Base-by-base conservation (phyloP, 2,113 vertebrate genomes). In the Procavia capensis region DNA sequence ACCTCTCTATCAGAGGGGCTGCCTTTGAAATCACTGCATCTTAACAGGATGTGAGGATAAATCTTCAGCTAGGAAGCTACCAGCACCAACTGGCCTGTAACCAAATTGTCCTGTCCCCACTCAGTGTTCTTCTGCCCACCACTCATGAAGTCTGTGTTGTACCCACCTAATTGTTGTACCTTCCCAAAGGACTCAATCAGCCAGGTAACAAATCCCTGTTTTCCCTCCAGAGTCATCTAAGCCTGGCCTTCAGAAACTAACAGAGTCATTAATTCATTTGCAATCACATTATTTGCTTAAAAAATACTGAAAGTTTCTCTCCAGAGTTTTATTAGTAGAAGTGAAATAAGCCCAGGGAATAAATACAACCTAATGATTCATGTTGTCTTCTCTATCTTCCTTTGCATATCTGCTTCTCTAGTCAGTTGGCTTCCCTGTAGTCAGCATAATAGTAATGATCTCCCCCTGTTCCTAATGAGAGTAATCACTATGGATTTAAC, bases 221-320 rank as follows among this genome's bases (percentile, higher is more conserved):
- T 31, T 39, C 8, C 61, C 6, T 29, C 25, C 78, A 72, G 19
- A 14, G 19, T 41, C 61, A 68, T 66, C 50, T 74, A 54, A 82
- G 24, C 5, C 43, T 82, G 22, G 13, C 31, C 25, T 82, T 47
- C 57, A 79, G 78, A 96, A 92, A 90, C 6, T 29, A 57, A 75
- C 4, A n/a, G 19, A 86, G 19, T 20, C 16, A 43, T 79, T 86
- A 27, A 85, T 5, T 76, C 3, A 45, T 74, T 76, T 79, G 22
- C 81, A 70, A 66, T 36, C 29, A 64, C 45, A 86, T 63, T 93
- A 36, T 91, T 88, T 94, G 22, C 6, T 82, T 94, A 66, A 75
- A 82, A 87, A 68, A 64, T 68, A 29, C 24, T 85, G 17, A 68
- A 85, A 34, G 6, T 11, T 54, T 93, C 34, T 78, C 47, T 72